Percentiles rank a stretch among this genome's conserved stretches.
These are phyloP conservation scores for Champsocephalus gunnari DNA, from an alignment of 2,797 vertebrate species.

Conservation along the genomic window DNA sequence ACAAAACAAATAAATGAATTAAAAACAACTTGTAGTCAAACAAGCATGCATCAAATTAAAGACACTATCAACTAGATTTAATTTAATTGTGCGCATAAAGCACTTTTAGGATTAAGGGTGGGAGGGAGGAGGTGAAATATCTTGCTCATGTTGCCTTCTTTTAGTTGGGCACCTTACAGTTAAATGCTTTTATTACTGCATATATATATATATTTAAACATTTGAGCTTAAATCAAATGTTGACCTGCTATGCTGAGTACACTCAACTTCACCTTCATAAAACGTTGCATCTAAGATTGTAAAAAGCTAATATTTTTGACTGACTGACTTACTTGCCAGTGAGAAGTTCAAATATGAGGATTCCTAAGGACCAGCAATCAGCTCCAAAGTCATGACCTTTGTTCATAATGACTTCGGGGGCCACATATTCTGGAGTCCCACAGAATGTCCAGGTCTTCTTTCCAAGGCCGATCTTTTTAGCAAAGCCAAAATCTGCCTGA, in stretches of 20 bases:
- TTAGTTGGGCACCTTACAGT: no score
- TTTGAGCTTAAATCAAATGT: no score
- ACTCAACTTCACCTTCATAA: constrained; percentile 3
- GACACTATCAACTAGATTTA: no score
- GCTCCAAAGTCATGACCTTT: constrained; percentile 88
- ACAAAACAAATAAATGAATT: no score
- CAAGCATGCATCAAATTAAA: no score
- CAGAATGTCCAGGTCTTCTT: constrained; percentile 89
- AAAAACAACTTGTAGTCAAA: no score
- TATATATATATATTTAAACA: no score
- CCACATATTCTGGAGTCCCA: constrained; percentile 88
- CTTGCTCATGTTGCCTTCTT: no score
- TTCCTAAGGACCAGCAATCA: constrained; percentile 88
- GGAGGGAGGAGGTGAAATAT: no score
- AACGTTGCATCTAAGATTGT: neutral
- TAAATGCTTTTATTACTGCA: no score
- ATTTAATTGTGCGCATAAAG: no score
- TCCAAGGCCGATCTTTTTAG: constrained; percentile 83
- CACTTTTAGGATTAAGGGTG: no score
- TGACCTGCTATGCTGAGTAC: neutral
- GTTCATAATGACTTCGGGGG: constrained; percentile 88
- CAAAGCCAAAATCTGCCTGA: constrained; percentile 86
- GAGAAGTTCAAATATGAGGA: constrained; percentile 87
- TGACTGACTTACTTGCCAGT: constrained; percentile 82
- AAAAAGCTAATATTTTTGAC: neutral